A percentile compares a stretch with the other conserved stretches of the same genome.
Conservation (phyloP, 2,113 vertebrate genomes). For the Paracanthobrama guichenoti region DNA sequence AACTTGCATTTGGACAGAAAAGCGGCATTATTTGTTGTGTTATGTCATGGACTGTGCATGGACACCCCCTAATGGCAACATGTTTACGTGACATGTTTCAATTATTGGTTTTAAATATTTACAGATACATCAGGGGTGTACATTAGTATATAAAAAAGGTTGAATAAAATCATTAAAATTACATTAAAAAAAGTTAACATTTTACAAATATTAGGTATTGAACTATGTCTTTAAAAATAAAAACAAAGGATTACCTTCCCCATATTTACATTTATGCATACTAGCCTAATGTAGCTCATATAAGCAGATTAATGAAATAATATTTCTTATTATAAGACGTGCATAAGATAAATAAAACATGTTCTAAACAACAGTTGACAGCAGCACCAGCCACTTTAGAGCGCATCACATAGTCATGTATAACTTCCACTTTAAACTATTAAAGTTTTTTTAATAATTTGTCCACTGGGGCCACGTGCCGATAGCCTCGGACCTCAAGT, state of each 20-base stretch:
- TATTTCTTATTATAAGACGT: background rate
- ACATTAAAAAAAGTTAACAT: background rate
- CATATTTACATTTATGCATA: too few relatives aligned
- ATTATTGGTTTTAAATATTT: background rate
- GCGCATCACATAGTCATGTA: too few relatives aligned
- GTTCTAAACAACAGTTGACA: background rate
- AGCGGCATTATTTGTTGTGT: background rate
- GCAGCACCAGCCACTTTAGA: background rate
- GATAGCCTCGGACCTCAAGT: too few relatives aligned
- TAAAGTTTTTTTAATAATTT: too few relatives aligned
- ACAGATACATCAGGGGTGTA: background rate
- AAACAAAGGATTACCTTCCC: too few relatives aligned
- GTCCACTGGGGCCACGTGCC: too few relatives aligned
- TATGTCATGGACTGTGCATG: background rate
- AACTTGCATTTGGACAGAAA: constrained; percentile 1
- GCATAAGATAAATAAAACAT: background rate
- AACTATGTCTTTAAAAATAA: background rate
- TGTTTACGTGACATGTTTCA: background rate
- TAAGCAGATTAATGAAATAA: background rate
- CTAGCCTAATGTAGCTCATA: background rate
- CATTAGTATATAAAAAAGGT: background rate
- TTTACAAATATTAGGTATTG: background rate
- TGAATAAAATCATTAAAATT: background rate
- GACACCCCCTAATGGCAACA: constrained; percentile 1
- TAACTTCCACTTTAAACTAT: too few relatives aligned